These are phyloP conservation scores for Nyctibius grandis DNA, from an alignment of 2,797 vertebrate genomes.

Conservation along the genomic window DNA sequence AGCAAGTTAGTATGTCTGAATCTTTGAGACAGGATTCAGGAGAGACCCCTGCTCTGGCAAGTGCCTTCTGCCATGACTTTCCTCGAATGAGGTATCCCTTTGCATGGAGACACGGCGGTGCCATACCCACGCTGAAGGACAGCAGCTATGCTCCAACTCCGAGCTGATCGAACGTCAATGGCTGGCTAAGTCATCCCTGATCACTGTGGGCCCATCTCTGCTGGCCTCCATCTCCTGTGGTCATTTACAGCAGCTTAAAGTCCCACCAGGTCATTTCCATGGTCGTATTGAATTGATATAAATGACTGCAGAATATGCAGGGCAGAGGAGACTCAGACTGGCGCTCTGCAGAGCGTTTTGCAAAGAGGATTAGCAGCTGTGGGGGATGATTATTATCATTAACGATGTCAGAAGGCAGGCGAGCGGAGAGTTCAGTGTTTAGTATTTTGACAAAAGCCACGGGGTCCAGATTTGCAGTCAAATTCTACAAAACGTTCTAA, in stretches of 20 bases:
- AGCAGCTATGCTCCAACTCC: neutral
- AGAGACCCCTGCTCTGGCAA: neutral
- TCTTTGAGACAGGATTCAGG: neutral
- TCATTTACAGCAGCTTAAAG: neutral
- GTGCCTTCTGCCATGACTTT: neutral
- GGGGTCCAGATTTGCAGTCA: neutral
- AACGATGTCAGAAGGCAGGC: conserved; percentile 10
- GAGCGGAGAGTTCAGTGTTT: neutral
- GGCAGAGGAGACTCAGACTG: neutral
- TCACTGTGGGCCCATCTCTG: fast-evolving
- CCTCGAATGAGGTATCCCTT: neutral
- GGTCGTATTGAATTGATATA: neutral
- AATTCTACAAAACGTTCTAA: neutral
- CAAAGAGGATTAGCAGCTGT: conserved; percentile 40
- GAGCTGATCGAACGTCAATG: fast-evolving
- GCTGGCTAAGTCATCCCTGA: neutral
- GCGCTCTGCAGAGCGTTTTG: neutral
- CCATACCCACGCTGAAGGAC: neutral
- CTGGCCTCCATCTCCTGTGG: neutral
- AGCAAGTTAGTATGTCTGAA: neutral
- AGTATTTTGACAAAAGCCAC: conserved; percentile 43
- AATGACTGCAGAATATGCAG: neutral
- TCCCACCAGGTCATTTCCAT: neutral
- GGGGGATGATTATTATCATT: conserved; percentile 30
- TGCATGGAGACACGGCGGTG: fast-evolving